Percentiles rank a stretch among this genome's conserved stretches.
phyloP scores from a whole-genome alignment of 1,140 invertebrate species.

The Diorhabda carinulata region DNA sequence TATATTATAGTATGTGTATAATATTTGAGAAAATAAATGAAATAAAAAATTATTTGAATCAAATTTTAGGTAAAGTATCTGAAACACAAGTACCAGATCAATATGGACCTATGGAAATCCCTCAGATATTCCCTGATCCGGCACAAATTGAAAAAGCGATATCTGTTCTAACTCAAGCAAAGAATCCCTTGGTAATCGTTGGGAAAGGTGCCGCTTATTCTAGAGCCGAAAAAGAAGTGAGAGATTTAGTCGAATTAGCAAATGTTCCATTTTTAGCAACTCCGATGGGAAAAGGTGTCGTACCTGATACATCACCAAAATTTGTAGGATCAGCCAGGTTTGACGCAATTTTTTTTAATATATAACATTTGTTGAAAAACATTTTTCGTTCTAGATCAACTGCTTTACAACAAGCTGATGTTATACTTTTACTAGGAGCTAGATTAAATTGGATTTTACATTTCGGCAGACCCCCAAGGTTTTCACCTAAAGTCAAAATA shows the following conservation, averaged over 20 bases:
- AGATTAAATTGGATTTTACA: slow-evolving; percentile 97
- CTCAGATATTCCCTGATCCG: slow-evolving; percentile 65
- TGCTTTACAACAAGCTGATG: slow-evolving; percentile 83
- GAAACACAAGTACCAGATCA: slow-evolving; percentile 47
- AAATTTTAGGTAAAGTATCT: slow-evolving; percentile 46
- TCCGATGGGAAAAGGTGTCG: slow-evolving; percentile 96
- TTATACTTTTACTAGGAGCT: slow-evolving; percentile 84
- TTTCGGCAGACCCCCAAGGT: slow-evolving; percentile 88
- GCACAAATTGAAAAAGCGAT: slow-evolving; percentile 64
- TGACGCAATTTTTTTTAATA: too few species aligned
- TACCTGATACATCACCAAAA: slow-evolving; percentile 72
- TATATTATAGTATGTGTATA: too few species aligned
- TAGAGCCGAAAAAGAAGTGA: slow-evolving; percentile 67
- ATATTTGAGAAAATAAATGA: too few species aligned
- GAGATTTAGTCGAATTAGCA: slow-evolving; percentile 64
- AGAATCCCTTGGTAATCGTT: slow-evolving; percentile 83
- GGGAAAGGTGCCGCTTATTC: slow-evolving; percentile 91
- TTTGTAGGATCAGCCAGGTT: slow-evolving; percentile 74
- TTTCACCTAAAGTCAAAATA: slow-evolving; percentile 75
- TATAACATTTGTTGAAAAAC: neutral
- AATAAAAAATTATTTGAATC: too few species aligned
- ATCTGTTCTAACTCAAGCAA: slow-evolving; percentile 63
- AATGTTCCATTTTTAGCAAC: slow-evolving; percentile 87
- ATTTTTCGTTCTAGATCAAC: slow-evolving; percentile 56
- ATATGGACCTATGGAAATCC: slow-evolving; percentile 57